Evolutionary conservation across 2,113 vertebrate species (phyloP), one percentile per base, ranked within the genome.

Genomic region (Hemicordylus capensis): DNA sequence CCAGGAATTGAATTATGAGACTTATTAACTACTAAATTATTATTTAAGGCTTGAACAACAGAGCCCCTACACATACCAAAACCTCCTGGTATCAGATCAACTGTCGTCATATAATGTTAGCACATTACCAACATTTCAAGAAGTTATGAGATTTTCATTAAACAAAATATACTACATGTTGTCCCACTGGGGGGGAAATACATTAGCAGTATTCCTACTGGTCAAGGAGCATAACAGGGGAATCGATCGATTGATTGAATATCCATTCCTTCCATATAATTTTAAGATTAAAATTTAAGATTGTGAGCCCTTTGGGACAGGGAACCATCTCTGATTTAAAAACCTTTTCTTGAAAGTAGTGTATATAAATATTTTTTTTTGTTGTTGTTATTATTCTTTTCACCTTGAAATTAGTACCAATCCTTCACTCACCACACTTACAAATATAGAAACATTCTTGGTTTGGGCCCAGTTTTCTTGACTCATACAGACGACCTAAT

Each of bases 11-110:
- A 85, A 75, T 93, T 79, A 80, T 73, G 66, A 76, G 90, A 90
- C 90, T 91, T 93, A 92, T 89, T 89, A 90, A 86, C 86, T 63
- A 84, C 37, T 46, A 37, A 87, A 93, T 86, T 93, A 80, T 4
- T 74, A 87, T 54, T 28, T 17, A 87, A 91, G 56, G 54, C 24
- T 56, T 89, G 74, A 81, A 74, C 76, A 83, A 34, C 15, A 28
- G 9, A 82, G n/a, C 39, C 34, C 6, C 1, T 3, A 76, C 42
- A 61, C 63, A 73, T 4, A 3, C 3, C n/a, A 51, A 64, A 83
- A 39, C 3, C 5, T 66, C 88, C 24, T 91, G 61, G 46, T 61
- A 87, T 34, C 63, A 87, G 88, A 90, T 80, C 39, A 59, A 4
- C 54, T 85, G 48, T 63, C 12, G 58, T 19, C 48, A 56, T 56